Evolutionary conservation across 2,113 vertebrate species (phyloP), one percentile per base, ranked within the genome.

Genomic region (Canis aureus): DNA sequence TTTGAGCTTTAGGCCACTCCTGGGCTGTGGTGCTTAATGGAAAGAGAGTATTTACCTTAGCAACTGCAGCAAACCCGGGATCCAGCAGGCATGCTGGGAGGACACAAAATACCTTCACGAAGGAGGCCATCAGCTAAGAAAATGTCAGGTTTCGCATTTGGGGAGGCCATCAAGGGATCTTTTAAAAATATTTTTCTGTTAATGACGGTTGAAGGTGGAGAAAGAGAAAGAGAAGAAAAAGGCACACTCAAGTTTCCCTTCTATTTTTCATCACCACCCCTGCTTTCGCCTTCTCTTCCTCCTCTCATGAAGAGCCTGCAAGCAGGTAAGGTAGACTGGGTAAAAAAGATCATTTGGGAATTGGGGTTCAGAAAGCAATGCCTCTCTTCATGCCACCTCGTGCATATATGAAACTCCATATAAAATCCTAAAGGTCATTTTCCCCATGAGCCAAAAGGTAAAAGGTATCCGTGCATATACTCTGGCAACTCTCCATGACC

Each of bases 11-110:
- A 97, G 98, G 93, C 98, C 97, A 98, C 97, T 97, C 85, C 94
- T 93, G 93, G 97, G 85, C 95, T 95, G 83, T 88, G 95, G 93
- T 73, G 73, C 97, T 98, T 97, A 97, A 97, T 98, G 97, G 98
- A 97, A 97, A 92, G 97, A 92, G 97, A 91, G 91, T 97, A 82
- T 98, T 98, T 98, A 98, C 98, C 98, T 98, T 98, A 98, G 97
- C 97, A 97, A 97, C 96, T 2, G 8, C 97, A 84, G 97, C 95
- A 97, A 98, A 94, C 97, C 74, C 0, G 91, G 88, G 89, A 91
- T 93, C 95, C 83, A 97, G 97, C 95, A 94, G 94, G 95, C 95
- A 97, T 93, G 96, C 97, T 97, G 97, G 95, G 97, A 97, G 35
- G 76, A 96, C 86, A 89, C 93, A 97, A 96, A 97, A 95, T 96